These are phyloP conservation scores for Lymantria dispar DNA, from an alignment of 2,888 invertebrate species.

Conservation along the genomic window DNA sequence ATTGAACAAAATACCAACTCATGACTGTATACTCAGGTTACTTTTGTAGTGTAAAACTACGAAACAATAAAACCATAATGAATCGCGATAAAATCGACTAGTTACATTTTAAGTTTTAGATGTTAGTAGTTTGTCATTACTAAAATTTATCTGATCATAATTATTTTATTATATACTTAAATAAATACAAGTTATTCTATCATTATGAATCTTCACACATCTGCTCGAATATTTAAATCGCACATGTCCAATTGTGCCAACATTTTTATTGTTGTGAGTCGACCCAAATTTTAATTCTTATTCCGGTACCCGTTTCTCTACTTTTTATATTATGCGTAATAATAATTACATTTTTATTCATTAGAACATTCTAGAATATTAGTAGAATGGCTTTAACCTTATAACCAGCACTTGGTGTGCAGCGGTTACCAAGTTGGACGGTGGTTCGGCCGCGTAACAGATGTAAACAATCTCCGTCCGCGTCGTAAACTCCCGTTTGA, in stretches of 20 bases:
- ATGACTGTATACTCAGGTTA: no score
- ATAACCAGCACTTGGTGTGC: conserved; percentile 53
- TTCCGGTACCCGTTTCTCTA: neutral
- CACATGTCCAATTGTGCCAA: conserved; percentile 19
- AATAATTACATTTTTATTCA: conserved; percentile 1
- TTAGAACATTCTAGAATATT: conserved; percentile 21
- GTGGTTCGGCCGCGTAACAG: conserved; percentile 71
- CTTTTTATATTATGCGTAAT: neutral
- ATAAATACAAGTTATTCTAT: neutral
- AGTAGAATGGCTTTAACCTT: conserved; percentile 36
- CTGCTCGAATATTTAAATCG: neutral
- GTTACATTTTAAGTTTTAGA: no score
- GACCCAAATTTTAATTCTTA: neutral
- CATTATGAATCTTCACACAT: neutral
- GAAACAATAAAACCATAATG: no score
- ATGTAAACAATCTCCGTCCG: conserved; percentile 80
- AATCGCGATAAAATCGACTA: no score
- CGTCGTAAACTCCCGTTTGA: conserved; percentile 80
- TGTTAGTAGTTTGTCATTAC: no score
- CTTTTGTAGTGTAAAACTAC: no score
- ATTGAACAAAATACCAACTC: no score
- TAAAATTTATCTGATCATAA: no score
- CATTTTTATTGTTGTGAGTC: conserved; percentile 4
- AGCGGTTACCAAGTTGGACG: conserved; percentile 76
- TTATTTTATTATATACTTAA: no score